Conservation (phyloP, 2,888 invertebrate species). For the Apodemia zela region DNA sequence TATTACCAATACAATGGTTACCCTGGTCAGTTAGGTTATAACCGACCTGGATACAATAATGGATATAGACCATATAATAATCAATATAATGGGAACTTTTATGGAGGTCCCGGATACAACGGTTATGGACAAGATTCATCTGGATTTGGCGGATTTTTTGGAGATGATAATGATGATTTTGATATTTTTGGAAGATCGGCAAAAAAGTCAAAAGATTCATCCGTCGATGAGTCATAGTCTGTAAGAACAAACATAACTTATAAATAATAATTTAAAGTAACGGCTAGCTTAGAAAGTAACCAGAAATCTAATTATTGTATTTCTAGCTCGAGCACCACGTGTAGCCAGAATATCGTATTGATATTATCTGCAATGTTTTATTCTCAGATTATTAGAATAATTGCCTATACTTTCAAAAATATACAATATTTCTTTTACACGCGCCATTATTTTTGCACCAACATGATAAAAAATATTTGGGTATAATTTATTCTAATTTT, state of each 20-base stretch:
- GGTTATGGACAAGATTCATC: constrained; percentile 42
- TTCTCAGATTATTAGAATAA: too few relatives aligned
- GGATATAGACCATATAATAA: constrained; percentile 55
- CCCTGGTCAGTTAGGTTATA: constrained; percentile 30
- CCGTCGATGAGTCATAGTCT: neutral
- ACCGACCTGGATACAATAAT: constrained; percentile 53
- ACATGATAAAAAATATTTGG: too few relatives aligned
- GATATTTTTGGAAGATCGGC: constrained; percentile 39
- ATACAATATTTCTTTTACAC: too few relatives aligned
- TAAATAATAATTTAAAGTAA: neutral
- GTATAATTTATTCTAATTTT: too few relatives aligned
- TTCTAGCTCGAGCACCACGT: too few relatives aligned
- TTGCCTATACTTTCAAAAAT: too few relatives aligned
- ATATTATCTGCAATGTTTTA: too few relatives aligned
- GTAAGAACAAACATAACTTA: neutral
- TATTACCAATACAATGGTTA: constrained; percentile 40
- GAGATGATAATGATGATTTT: constrained; percentile 39
- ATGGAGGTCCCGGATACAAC: constrained; percentile 39
- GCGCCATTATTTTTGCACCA: too few relatives aligned
- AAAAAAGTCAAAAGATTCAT: constrained; percentile 18
- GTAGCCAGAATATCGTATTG: too few relatives aligned
- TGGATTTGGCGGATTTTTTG: constrained; percentile 38
- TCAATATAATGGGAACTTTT: constrained; percentile 68
- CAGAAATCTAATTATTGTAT: too few relatives aligned
- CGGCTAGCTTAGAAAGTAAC: too few relatives aligned